phyloP scores from a whole-genome alignment of 2,888 invertebrate species.

The Aromia moschata region DNA sequence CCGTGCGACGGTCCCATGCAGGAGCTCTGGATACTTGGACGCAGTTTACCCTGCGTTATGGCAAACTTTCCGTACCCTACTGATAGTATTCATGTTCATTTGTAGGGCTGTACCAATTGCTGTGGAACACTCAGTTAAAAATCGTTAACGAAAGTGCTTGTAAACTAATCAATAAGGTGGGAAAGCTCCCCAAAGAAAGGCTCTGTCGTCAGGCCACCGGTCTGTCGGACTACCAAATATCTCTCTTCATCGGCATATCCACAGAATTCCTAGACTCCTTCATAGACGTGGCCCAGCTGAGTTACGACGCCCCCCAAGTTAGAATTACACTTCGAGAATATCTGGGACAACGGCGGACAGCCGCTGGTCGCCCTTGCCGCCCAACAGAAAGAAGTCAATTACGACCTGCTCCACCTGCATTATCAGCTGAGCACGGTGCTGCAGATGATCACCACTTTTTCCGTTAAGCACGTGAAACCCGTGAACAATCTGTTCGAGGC shows the following conservation, averaged over 20 bases:
- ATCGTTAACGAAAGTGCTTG: conserved; percentile 80
- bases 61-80: too few relatives aligned
- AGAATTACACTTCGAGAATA: conserved; percentile 68
- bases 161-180: conserved; percentile 81
- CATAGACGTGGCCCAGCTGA: conserved; percentile 59
- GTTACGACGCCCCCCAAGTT: conserved; percentile 57
- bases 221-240: conserved; percentile 71
- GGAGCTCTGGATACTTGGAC: too few relatives aligned
- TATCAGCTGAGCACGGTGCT: conserved; percentile 81
- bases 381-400: conserved; percentile 69
- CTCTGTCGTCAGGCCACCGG: conserved; percentile 82
- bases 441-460: conserved; percentile 81
- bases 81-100: conserved; percentile 2
- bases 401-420: conserved; percentile 81
- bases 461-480: conserved; percentile 77
- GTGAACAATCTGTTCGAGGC: conserved; percentile 82
- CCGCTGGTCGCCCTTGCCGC: conserved; percentile 79
- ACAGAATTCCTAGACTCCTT: conserved; percentile 66
- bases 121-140: conserved; percentile 91
- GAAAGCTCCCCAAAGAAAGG: conserved; percentile 86
- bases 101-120: conserved; percentile 74
- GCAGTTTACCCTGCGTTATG: too few relatives aligned
- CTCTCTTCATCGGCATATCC: conserved; percentile 64
- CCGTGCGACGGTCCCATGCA: too few relatives aligned
- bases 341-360: conserved; percentile 72